phyloP scores from a whole-genome alignment of 2,797 vertebrate genomes.

The Oceanodroma leucorhoa region DNA sequence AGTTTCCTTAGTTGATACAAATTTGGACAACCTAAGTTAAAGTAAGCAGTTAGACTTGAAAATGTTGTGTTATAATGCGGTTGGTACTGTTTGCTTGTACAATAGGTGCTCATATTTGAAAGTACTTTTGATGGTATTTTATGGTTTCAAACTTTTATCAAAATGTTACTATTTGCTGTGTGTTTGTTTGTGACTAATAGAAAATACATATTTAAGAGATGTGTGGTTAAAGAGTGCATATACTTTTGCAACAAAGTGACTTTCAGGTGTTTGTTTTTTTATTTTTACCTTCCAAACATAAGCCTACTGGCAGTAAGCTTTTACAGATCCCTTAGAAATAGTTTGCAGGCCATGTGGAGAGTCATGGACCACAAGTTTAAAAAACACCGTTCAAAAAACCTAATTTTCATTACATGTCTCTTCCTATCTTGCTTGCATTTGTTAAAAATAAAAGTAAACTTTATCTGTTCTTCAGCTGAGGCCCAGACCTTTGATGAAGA shows the following conservation, averaged over 20 bases:
- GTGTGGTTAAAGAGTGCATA: background rate
- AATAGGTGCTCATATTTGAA: background rate
- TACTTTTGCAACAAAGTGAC: background rate
- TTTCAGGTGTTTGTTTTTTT: background rate
- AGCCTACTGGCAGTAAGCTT: background rate
- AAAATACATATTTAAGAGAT: background rate
- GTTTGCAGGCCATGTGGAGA: background rate
- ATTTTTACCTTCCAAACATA: background rate
- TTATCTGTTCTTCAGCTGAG: slow-evolving; percentile 78
- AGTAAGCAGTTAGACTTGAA: background rate
- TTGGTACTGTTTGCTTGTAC: background rate
- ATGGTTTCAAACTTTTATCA: background rate
- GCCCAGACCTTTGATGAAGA: slow-evolving; percentile 87
- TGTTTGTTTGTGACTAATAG: background rate
- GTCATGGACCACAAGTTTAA: background rate
- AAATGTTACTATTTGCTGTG: background rate
- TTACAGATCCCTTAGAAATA: background rate
- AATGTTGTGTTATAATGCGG: background rate
- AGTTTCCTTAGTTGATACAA: background rate
- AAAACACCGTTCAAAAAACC: background rate
- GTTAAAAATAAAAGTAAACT: background rate
- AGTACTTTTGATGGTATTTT: background rate
- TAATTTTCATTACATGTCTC: rapidly evolving
- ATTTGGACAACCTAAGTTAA: background rate
- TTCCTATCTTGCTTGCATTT: background rate